These are phyloP conservation scores for Hydriomena furcata DNA, from an alignment of 2,888 invertebrate species.

Conservation along the genomic window DNA sequence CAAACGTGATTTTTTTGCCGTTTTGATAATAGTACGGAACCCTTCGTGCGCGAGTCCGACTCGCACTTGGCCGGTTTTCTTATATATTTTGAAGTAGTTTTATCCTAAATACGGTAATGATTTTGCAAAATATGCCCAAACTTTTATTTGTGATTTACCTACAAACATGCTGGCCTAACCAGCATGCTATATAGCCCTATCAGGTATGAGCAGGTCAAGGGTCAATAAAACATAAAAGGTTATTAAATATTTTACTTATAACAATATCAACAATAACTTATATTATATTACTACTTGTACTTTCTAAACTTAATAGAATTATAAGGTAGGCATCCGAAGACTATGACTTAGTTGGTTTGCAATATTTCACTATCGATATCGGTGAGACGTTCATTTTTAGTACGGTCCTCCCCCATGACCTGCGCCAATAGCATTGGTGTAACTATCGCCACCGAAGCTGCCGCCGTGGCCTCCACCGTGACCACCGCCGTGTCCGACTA, in stretches of 20 bases:
- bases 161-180: too few relatives aligned
- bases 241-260: conserved; percentile 56
- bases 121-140: too few relatives aligned
- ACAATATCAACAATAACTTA: conserved; percentile 71
- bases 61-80: too few relatives aligned
- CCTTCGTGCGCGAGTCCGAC: too few relatives aligned
- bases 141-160: too few relatives aligned
- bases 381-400: conserved; percentile 47
- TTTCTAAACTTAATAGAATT: conserved; percentile 41
- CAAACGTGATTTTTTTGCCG: too few relatives aligned
- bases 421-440: conserved; percentile 66
- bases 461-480: conserved; percentile 38
- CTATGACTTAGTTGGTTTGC: conserved; percentile 73
- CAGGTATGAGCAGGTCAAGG: neutral
- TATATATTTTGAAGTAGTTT: too few relatives aligned
- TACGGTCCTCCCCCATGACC: conserved; percentile 80
- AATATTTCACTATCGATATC: conserved; percentile 20
- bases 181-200: too few relatives aligned
- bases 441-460: conserved; percentile 66
- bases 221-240: conserved; percentile 16
- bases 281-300: conserved; percentile 48
- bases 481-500: conserved; percentile 46
- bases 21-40: too few relatives aligned
- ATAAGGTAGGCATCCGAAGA: conserved; percentile 38
- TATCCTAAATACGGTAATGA: too few relatives aligned